phyloP scores from a whole-genome alignment of 2,888 invertebrate genomes.

The Nudaria mundana region DNA sequence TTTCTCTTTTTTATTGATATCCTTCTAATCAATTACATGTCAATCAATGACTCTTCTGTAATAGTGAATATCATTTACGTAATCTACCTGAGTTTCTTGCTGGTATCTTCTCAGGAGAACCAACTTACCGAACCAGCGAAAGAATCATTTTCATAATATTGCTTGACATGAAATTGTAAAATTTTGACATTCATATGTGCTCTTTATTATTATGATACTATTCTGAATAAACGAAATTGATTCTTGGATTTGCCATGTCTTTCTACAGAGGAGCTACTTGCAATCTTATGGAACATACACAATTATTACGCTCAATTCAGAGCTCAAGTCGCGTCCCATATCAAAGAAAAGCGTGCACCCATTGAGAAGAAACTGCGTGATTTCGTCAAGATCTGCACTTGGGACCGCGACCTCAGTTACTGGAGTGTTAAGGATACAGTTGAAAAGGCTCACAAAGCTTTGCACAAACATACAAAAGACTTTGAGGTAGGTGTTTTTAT shows the following conservation, averaged over 20 bases:
- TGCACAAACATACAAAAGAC: slow-evolving; percentile 93
- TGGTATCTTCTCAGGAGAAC: no score
- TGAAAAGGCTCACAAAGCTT: slow-evolving; percentile 91
- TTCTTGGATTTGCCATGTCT: background rate
- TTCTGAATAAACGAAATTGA: no score
- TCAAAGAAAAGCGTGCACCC: slow-evolving; percentile 86
- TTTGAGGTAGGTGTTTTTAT: slow-evolving; percentile 82
- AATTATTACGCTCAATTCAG: slow-evolving; percentile 92
- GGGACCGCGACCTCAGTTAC: slow-evolving; percentile 96
- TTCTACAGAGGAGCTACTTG: slow-evolving; percentile 80
- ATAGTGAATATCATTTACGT: no score
- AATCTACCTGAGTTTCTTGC: no score
- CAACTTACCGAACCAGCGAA: no score
- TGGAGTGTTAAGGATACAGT: slow-evolving; percentile 95
- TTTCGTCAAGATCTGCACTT: slow-evolving; percentile 96
- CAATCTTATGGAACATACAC: slow-evolving; percentile 90
- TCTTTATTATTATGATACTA: no score
- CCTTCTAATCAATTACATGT: no score
- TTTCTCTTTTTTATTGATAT: no score
- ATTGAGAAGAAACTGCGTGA: slow-evolving; percentile 96
- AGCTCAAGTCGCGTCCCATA: slow-evolving; percentile 82
- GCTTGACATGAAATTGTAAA: no score
- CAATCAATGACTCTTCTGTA: no score
- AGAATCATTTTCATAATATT: no score
- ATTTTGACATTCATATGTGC: no score